These are phyloP conservation scores for Acrocyrtus sp. DNA, from an alignment of 2,888 invertebrate genomes.

Conservation along the genomic window DNA sequence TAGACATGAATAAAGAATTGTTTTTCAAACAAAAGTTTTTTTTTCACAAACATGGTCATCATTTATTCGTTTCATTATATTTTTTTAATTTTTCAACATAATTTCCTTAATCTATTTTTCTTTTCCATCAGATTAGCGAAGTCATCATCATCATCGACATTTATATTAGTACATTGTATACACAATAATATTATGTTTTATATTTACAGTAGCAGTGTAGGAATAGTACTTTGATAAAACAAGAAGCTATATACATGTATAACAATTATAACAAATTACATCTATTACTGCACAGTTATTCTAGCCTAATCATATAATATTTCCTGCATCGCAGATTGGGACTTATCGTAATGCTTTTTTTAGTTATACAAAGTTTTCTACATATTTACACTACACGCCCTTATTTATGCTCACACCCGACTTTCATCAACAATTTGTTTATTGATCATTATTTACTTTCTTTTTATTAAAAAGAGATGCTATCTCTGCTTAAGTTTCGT, in stretches of 20 bases:
- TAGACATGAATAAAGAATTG: too few relatives aligned
- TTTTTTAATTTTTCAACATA: slow-evolving; percentile 11
- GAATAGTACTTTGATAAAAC: slow-evolving; percentile 14
- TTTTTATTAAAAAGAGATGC: too few relatives aligned
- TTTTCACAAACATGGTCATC: slow-evolving; percentile 32
- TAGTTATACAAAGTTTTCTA: not conserved
- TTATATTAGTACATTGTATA: slow-evolving; percentile 1
- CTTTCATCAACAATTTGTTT: not conserved
- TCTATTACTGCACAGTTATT: not conserved
- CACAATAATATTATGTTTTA: slow-evolving; percentile 9
- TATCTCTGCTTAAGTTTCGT: too few relatives aligned
- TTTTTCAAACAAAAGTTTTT: too few relatives aligned
- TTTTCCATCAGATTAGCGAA: too few relatives aligned
- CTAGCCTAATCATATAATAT: not conserved
- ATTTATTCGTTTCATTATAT: slow-evolving; percentile 33
- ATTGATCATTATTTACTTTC: not conserved
- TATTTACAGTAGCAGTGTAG: slow-evolving; percentile 29
- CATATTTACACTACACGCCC: not conserved
- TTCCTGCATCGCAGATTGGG: not conserved
- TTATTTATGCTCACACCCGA: not conserved
- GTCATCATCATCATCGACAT: not conserved
- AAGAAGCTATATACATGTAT: not conserved
- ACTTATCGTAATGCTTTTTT: not conserved
- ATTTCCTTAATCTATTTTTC: not conserved
- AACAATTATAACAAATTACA: not conserved